Conservation (phyloP, 1,140 invertebrate genomes). For the Diploscapter pachys region DNA sequence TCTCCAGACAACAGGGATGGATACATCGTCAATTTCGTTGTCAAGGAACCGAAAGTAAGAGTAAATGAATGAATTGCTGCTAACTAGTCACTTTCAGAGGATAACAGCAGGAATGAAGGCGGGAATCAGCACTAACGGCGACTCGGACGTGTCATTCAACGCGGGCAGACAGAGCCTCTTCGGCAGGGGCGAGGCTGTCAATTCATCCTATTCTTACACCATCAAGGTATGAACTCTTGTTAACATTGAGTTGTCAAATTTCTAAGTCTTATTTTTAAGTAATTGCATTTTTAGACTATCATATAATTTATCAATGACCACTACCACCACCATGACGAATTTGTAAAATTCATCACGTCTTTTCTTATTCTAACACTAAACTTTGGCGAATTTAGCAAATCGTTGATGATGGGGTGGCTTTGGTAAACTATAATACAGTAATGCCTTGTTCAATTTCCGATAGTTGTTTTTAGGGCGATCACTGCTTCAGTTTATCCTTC, state of each 20-base stretch:
- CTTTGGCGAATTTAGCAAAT: too few species aligned
- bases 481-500: conserved; percentile 47
- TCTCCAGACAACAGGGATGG: conserved; percentile 24
- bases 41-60: conserved; percentile 44
- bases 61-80: neutral
- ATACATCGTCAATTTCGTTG: conserved; percentile 50
- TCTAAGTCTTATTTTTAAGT: neutral
- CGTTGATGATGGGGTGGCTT: too few species aligned
- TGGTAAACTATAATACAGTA: too few species aligned
- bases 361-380: neutral
- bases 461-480: conserved; percentile 29
- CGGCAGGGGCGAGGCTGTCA: conserved; percentile 49
- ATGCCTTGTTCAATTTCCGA: too few species aligned
- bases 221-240: conserved; percentile 29
- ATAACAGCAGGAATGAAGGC: conserved; percentile 48
- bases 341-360: neutral
- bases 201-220: conserved; percentile 48
- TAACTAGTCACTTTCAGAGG: conserved; percentile 1
- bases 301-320: neutral
- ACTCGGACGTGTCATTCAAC: conserved; percentile 47
- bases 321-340: neutral
- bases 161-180: conserved; percentile 50
- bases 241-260: neutral
- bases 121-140: conserved; percentile 50
- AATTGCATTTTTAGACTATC: neutral